phyloP scores from a whole-genome alignment of 2,113 vertebrate species.

The Tautogolabrus adspersus region DNA sequence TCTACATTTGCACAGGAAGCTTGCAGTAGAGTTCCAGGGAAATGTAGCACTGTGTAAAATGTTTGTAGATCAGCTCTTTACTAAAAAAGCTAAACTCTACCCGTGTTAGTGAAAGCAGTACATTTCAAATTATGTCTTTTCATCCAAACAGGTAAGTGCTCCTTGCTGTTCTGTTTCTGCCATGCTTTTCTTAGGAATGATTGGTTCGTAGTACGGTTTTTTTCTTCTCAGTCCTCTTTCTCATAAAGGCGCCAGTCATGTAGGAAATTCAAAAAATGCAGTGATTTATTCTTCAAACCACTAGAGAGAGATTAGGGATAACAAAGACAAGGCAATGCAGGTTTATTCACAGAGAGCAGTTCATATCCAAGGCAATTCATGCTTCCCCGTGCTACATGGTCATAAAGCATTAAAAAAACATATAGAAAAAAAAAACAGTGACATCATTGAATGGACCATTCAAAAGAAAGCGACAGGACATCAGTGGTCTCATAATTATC shows the following conservation, averaged over 20 bases:
- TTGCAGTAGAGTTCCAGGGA: background rate
- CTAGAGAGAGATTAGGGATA: background rate
- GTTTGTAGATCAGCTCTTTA: background rate
- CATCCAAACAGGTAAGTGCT: constrained; percentile 8
- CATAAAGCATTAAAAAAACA: background rate
- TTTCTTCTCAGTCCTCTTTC: background rate
- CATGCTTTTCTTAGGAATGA: background rate
- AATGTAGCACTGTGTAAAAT: background rate
- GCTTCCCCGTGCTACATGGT: background rate
- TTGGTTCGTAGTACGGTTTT: background rate
- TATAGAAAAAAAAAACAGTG: constrained; percentile 9
- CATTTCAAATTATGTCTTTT: background rate
- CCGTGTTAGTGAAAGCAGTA: background rate
- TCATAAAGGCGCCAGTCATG: background rate
- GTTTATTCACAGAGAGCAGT: background rate
- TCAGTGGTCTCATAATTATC: background rate
- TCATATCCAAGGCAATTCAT: constrained; percentile 2
- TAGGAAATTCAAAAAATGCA: background rate
- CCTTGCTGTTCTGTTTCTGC: background rate
- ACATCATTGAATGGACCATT: too few relatives aligned
- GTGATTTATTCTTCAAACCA: background rate
- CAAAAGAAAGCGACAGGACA: background rate
- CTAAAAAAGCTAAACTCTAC: too few relatives aligned
- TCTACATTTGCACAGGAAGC: background rate
- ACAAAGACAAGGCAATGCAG: background rate